Percentiles rank a stretch among this genome's conserved stretches.
Evolutionary conservation across 2,888 invertebrate species (phyloP).

Genomic region (Drosophila kuntzei): DNA sequence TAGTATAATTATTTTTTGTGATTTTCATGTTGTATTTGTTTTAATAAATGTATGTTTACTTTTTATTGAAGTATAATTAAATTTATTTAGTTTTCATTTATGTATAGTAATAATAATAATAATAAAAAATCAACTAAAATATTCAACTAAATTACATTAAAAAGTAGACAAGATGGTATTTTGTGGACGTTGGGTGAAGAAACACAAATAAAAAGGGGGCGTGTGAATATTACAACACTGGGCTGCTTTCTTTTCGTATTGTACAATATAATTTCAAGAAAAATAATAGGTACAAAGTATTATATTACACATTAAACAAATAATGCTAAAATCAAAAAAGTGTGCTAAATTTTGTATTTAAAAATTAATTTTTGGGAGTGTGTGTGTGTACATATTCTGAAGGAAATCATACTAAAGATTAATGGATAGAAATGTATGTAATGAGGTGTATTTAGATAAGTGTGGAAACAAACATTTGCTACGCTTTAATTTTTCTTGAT

Average conservation of each 20-base stretch:
- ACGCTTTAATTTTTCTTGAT: slow-evolving; percentile 37
- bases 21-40: slow-evolving; percentile 42
- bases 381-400: slow-evolving; percentile 14
- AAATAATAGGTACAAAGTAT: slow-evolving; percentile 78
- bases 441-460: slow-evolving; percentile 16
- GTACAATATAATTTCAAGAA: slow-evolving; percentile 36
- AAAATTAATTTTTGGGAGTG: slow-evolving; percentile 15
- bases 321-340: slow-evolving; percentile 71
- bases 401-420: slow-evolving; percentile 37
- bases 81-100: slow-evolving; percentile 70
- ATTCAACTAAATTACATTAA: slow-evolving; percentile 85
- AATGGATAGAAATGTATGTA: slow-evolving; percentile 4
- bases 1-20: slow-evolving; percentile 58
- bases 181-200: slow-evolving; percentile 36
- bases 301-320: slow-evolving; percentile 73
- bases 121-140: slow-evolving; percentile 85
- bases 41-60: slow-evolving; percentile 18
- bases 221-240: slow-evolving; percentile 51
- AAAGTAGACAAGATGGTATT: slow-evolving; percentile 73
- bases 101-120: slow-evolving; percentile 76
- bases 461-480: slow-evolving; percentile 45
- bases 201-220: slow-evolving; percentile 36
- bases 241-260: slow-evolving; percentile 37
- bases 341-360: slow-evolving; percentile 64
- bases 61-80: slow-evolving; percentile 69